These are phyloP conservation scores for Melanocharis versteri DNA, from an alignment of 2,113 vertebrate species.

Conservation along the genomic window DNA sequence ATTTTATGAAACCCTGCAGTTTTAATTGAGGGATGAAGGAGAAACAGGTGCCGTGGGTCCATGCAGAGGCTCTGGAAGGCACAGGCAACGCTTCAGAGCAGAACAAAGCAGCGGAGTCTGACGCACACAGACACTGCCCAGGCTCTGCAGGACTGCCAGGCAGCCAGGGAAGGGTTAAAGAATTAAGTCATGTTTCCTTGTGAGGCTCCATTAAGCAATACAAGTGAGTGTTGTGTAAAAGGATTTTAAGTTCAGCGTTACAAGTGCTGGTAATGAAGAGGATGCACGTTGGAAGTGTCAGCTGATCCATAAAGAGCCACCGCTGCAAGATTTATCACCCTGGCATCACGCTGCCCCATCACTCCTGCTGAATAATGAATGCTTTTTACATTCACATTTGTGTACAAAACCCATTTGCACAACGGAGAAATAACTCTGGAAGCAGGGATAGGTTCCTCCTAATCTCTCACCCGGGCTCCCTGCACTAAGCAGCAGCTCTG, in stretches of 20 bases:
- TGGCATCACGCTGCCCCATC: background rate
- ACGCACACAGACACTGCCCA: rapidly evolving
- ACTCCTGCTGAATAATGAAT: slow-evolving; percentile 59
- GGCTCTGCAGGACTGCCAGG: background rate
- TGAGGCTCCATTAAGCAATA: slow-evolving; percentile 67
- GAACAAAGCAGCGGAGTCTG: background rate
- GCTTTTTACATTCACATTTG: background rate
- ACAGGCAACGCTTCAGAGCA: background rate
- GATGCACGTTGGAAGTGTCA: slow-evolving; percentile 61
- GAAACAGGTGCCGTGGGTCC: background rate
- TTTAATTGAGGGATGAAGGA: background rate
- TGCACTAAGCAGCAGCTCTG: background rate
- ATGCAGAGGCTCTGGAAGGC: background rate
- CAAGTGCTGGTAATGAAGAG: slow-evolving; percentile 68
- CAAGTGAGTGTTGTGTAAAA: slow-evolving; percentile 54
- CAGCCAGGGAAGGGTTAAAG: slow-evolving; percentile 35
- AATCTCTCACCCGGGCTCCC: background rate
- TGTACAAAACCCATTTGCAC: slow-evolving; percentile 46
- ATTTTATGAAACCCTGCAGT: background rate
- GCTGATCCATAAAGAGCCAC: slow-evolving; percentile 56
- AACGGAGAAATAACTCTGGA: background rate
- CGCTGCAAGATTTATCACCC: slow-evolving; percentile 17
- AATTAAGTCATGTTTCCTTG: slow-evolving; percentile 17
- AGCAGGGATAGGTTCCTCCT: background rate
- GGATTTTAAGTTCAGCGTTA: slow-evolving; percentile 66